phyloP scores from a whole-genome alignment of 2,797 vertebrate species.

The Streptopelia turtur region DNA sequence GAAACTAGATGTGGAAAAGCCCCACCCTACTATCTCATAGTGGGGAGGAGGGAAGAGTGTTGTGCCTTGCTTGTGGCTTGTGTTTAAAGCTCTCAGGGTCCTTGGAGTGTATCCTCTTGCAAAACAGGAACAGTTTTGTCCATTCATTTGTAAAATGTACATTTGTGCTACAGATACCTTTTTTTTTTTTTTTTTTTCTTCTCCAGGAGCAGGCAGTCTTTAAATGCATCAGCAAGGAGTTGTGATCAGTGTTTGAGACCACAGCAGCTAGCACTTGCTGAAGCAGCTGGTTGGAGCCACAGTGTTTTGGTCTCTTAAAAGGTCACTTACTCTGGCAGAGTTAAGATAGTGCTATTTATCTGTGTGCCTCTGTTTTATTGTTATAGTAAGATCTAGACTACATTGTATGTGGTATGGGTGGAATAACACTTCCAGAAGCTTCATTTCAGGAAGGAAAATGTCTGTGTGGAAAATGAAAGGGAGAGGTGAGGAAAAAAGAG shows the following conservation, averaged over 20 bases:
- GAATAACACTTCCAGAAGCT: neutral
- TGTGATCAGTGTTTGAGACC: neutral
- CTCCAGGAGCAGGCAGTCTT: neutral
- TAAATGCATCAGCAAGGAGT: rapidly evolving
- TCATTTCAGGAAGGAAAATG: neutral
- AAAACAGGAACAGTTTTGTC: neutral
- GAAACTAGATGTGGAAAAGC: neutral
- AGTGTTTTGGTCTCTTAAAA: neutral
- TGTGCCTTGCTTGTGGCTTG: neutral
- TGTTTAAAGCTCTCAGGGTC: neutral
- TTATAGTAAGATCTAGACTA: neutral
- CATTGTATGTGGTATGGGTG: neutral
- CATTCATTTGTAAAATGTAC: rapidly evolving
- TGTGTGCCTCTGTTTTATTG: neutral
- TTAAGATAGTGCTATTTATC: neutral
- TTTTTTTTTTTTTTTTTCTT: neutral
- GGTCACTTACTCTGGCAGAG: neutral
- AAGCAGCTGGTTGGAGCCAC: neutral
- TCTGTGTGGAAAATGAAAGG: neutral
- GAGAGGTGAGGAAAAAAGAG: neutral
- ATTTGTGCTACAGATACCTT: neutral
- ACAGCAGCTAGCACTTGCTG: neutral
- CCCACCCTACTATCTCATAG: neutral
- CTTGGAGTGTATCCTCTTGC: neutral
- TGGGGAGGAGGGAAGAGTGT: neutral